Evolutionary conservation across 35 echinoderm and acorn worm species (phyloP), one percentile per base, ranked within the genome.

Genomic region (Apostichopus japonicus): DNA sequence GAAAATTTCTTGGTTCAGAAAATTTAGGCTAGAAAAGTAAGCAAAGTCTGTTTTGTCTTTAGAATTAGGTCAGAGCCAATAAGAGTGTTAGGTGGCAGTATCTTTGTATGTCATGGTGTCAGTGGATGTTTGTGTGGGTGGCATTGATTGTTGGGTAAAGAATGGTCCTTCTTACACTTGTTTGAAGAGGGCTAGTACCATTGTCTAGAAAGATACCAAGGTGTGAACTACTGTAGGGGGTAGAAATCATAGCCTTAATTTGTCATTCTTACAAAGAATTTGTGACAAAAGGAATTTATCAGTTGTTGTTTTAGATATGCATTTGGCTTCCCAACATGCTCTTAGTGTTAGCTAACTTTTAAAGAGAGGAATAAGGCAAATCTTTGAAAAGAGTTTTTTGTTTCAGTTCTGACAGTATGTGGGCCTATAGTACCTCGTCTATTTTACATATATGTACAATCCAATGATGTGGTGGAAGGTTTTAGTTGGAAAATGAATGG

Each of bases 51-150:
- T 23, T 21, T 75, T 75, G 71, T 75, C 71, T 75, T 75, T 19
- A n/a, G 71, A 75, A 75, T 7, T 75, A 75, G 71, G 71, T 75
- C 71, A 75, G 21, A 75, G 7, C n/a, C 2, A 75, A 75, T 75
- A 75, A 21, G 15, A 21, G 16, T 19, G 21, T 19, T 75, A 6
- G 6, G 16, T n/a, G 14, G n/a, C 71, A 75, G 15, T 19, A 75
- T 75, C 11, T 75, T 75, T 75, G 71, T 75, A 19, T 75, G 71
- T 19, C 5, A 61, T 61, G 7, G 57, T 13, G 13, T 61, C 0
- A 73, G 71, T 19, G 71, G 71, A 75, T 75, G 71, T 75, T 75
- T 75, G 17, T 75, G 71, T 75, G 71, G 71, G 71, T 75, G 71
- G 71, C 6, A 75, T 23, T 75, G 71, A 75, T 75, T 75, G 71